Base-by-base conservation (phyloP, 2,797 vertebrate species). In the Poeciliopsis presidionis region DNA sequence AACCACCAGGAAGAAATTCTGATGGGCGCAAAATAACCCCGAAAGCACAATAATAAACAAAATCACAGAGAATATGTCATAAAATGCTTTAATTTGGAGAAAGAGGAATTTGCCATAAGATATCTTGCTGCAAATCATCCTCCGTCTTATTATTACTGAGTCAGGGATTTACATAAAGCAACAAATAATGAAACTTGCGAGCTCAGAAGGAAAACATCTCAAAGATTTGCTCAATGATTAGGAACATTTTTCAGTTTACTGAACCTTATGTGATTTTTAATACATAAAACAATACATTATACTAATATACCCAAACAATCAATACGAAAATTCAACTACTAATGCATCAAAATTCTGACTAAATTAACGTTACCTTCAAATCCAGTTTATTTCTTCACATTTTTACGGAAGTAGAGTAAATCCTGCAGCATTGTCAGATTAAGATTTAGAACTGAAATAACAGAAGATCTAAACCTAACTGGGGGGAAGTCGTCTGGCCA, bases 131-230 rank as follows among this genome's bases (percentile, higher is more conserved):
- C 61, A 49, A 63, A 73, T n/a, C 2, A 20, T 39, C 36, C 3
- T 41, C 14, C 25, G 73, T 57, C 43, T 73, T 61, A 69, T 59
- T 45, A 59, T 72, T 33, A 47, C 61, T 8, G 39, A 72, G 57
- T 75, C 55, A 67, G 28, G 33, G 41, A 73, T 70, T 77, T 80
- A 41, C 75, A 74, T 30, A 77, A 39, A 77, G 28, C 14, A 73
- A 57, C 36, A 53, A 53, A 65, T 4, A 9, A 7, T 14, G 14
- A 47, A 36, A 67, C 43, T 18, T 45, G 51, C 30, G 0, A 33
- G 7, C 28, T 55, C 28, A 57, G 8, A 49, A 77, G 14, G 33
- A n/a, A 36, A 14, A 36, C 16, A 63, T 25, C 33, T 57, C 41
- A 18, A 67, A n/a, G 51, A 72, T 77, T 51, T 22, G 18, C 7